Evolutionary conservation across 2,113 vertebrate genomes (phyloP), one percentile per base, ranked within the genome.

Genomic region (Colius striatus): DNA sequence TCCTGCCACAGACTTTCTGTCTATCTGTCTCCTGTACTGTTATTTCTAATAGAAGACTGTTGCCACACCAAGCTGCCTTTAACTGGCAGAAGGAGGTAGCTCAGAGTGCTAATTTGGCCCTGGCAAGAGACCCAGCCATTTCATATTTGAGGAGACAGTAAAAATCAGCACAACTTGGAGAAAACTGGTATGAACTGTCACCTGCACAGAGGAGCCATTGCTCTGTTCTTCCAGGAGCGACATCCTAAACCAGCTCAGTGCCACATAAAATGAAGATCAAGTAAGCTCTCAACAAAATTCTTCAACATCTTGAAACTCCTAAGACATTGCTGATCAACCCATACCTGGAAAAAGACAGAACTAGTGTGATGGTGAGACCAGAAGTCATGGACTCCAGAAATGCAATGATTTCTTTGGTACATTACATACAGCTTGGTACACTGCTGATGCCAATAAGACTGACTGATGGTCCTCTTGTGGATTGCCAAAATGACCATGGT

Each of bases 391-490:
- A 38, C 36, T 80, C 19, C 79, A 86, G 71, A 89, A 80, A 30
- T 1, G 3, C 16, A n/a, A 14, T 0, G 1, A 3, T 6, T 22
- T 68, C 67, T 61, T 60, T 65, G 21, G 36, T 50, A 60, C 30
- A 1, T 72, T 68, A 60, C 19, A 78, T 73, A 32, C 17, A 81
- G 45, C 9, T 47, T 50, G 9, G 17, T 34, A 89, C 9, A 9
- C 11, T 74, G 72, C 45, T 68, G 83, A 65, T 47, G 38, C 20
- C 38, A 71, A 21, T 0, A 2, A 20, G 27, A 41, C 27, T 30
- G 27, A 41, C 27, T 30, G 27, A 10, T 1, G 4, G 25, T 82
- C 43, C 19, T 67, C 10, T 32, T 48, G 50, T 7, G 68, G 48
- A 62, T 3, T 41, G n/a, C 45, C 43, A 72, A 23, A 66, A 48